phyloP scores from a whole-genome alignment of 2,113 vertebrate species.

The Pantherophis guttatus region DNA sequence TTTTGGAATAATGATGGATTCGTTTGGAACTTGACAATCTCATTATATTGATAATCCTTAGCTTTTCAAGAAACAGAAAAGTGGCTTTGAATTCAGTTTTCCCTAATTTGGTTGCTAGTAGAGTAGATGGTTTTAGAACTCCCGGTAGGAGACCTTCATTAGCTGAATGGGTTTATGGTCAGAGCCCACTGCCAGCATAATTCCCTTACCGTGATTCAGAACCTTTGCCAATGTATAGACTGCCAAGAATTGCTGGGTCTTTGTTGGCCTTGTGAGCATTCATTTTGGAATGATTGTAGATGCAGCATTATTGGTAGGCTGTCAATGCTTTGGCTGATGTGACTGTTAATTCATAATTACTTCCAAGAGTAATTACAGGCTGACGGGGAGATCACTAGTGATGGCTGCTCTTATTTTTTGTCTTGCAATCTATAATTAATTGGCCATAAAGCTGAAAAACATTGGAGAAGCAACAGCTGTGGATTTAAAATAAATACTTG shows the following conservation, averaged over 20 bases:
- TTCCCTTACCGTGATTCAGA: not conserved
- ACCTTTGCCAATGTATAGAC: not conserved
- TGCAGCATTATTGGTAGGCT: not conserved
- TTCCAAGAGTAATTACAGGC: not conserved
- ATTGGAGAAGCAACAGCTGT: fast-evolving
- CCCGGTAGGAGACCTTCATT: constrained; percentile 33
- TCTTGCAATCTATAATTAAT: not conserved
- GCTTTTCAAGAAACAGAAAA: constrained; percentile 11
- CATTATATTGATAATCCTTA: not conserved
- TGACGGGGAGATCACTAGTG: constrained; percentile 8
- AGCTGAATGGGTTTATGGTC: not conserved
- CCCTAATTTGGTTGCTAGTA: not conserved
- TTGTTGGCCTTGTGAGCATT: not conserved
- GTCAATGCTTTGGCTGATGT: not conserved
- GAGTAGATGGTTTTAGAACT: not conserved
- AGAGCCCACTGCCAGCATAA: not conserved
- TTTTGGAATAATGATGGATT: not conserved
- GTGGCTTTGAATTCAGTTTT: not conserved
- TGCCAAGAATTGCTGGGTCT: constrained; percentile 20
- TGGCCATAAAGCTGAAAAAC: not conserved
- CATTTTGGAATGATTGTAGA: not conserved
- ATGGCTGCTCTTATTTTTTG: not conserved
- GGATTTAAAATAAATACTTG: not conserved
- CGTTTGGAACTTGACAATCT: not conserved
- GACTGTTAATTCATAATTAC: not conserved